Conservation (phyloP, 2,888 invertebrate genomes). For the Taphrorychus bicolor region DNA sequence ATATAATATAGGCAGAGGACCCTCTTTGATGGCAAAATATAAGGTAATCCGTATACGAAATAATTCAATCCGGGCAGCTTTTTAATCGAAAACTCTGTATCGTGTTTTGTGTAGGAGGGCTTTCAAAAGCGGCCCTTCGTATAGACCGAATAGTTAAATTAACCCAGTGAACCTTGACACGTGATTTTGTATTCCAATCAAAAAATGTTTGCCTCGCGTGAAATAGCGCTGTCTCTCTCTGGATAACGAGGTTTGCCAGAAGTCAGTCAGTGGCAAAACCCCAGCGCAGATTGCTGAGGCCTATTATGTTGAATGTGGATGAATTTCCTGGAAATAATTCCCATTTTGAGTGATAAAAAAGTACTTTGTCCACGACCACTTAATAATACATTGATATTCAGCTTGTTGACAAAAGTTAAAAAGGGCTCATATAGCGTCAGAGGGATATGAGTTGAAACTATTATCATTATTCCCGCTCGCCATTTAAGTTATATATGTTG, state of each 20-base stretch:
- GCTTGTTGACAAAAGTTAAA: too few relatives aligned
- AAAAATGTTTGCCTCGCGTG: slow-evolving; percentile 41
- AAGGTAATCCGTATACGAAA: not conserved
- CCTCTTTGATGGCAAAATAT: too few relatives aligned
- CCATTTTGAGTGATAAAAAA: too few relatives aligned
- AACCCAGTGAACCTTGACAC: slow-evolving; percentile 56
- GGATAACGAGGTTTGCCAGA: slow-evolving; percentile 40
- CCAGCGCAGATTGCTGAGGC: slow-evolving; percentile 11
- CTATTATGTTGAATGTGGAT: slow-evolving; percentile 32
- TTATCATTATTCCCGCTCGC: too few relatives aligned
- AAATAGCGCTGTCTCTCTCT: slow-evolving; percentile 40
- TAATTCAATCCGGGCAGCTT: not conserved
- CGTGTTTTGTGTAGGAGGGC: not conserved
- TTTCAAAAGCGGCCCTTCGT: not conserved
- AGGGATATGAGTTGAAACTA: too few relatives aligned
- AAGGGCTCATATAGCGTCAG: too few relatives aligned
- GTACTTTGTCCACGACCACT: too few relatives aligned
- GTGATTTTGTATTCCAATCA: slow-evolving; percentile 53
- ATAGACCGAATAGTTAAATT: slow-evolving; percentile 46
- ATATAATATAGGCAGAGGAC: too few relatives aligned
- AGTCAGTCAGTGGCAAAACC: slow-evolving; percentile 39
- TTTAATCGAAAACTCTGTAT: not conserved
- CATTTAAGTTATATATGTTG: too few relatives aligned
- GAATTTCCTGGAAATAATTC: too few relatives aligned
- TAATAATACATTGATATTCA: too few relatives aligned